A percentile compares a stretch with the other conserved stretches of the same genome.
These are phyloP conservation scores for Geodia barretti DNA, from an alignment of 37 sponge, comb jelly and placozoan genomes.

Conservation along the genomic window DNA sequence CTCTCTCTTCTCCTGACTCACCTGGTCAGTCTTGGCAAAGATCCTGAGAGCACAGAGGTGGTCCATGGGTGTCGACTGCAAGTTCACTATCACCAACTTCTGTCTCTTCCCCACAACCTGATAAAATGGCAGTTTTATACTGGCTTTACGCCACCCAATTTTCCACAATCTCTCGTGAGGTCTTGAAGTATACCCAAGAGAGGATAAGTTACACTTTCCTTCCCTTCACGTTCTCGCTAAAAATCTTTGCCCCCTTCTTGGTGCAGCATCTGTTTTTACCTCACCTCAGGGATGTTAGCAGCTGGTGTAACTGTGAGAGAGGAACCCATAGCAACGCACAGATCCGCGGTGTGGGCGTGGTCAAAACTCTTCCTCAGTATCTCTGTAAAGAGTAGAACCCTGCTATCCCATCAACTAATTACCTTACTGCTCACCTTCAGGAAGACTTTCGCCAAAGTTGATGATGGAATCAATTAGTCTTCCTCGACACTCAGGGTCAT, in stretches of 20 bases:
- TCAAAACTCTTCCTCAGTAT: slow-evolving; percentile 64
- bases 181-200: no score
- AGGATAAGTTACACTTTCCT: no score
- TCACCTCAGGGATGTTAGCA: slow-evolving; percentile 67
- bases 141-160: no score
- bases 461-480: slow-evolving; percentile 65
- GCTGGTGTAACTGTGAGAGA: slow-evolving; percentile 83
- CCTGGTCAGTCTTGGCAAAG: slow-evolving; percentile 73
- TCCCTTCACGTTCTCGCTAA: no score
- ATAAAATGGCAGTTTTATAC: no score
- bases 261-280: not conserved
- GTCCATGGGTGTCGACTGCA: slow-evolving; percentile 74
- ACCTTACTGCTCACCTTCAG: slow-evolving; percentile 68
- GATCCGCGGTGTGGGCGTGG: slow-evolving; percentile 62
- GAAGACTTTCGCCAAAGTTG: slow-evolving; percentile 85
- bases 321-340: slow-evolving; percentile 79
- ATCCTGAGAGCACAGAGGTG: slow-evolving; percentile 53
- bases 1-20: slow-evolving; percentile 3
- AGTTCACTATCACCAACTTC: slow-evolving; percentile 74
- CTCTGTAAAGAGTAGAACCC: slow-evolving; percentile 11
- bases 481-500: slow-evolving; percentile 60
- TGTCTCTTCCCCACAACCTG: slow-evolving; percentile 13
- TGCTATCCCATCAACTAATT: no score
- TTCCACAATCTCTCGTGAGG: no score
- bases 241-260: no score